Evolutionary conservation across 2,113 vertebrate species (phyloP), one percentile per base, ranked within the genome.

Genomic region (Castor canadensis): DNA sequence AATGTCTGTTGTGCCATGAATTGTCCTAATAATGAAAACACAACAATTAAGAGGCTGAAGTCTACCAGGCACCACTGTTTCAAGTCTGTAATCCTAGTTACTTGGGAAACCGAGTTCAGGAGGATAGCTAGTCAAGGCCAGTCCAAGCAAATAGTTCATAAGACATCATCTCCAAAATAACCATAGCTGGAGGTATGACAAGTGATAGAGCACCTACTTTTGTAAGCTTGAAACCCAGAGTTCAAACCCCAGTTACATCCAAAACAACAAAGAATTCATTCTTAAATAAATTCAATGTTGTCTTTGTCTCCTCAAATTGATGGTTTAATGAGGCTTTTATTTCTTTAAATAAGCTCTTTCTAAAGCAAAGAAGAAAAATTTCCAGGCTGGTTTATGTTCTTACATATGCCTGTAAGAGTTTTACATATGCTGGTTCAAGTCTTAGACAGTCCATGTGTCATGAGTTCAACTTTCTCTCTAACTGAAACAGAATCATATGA

Each of bases 401-500:
- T 35, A 38, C n/a, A n/a, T n/a, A n/a, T n/a, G n/a, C n/a, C n/a
- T n/a, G n/a, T n/a, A n/a, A n/a, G n/a, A n/a, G n/a, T n/a, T n/a
- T n/a, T n/a, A n/a, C n/a, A n/a, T n/a, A n/a, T n/a, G n/a, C n/a
- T n/a, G n/a, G n/a, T 40, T 83, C 35, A 5, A 17, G 66, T 30
- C 38, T 89, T 47, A 43, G 84, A 90, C 71, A 35, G 17, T 13
- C 80, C 62, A 9, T 26, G 1, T 45, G 58, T 9, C 35, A 12
- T 83, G 20, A 86, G 40, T 76, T 80, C 32, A 75, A 22, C 30
- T 94, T 95, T 40, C 10, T 95, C 92, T 77, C 73, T 58, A 3
- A 45, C 69, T 98, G 98, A 97, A 16, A 1, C 72, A 76, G 95
- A 93, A 4, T 28, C 67, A 3, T 43, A 22, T 24, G 20, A 5